These are phyloP conservation scores for Sphyrna mokarran DNA, from an alignment of 2,113 vertebrate species.

Conservation along the genomic window DNA sequence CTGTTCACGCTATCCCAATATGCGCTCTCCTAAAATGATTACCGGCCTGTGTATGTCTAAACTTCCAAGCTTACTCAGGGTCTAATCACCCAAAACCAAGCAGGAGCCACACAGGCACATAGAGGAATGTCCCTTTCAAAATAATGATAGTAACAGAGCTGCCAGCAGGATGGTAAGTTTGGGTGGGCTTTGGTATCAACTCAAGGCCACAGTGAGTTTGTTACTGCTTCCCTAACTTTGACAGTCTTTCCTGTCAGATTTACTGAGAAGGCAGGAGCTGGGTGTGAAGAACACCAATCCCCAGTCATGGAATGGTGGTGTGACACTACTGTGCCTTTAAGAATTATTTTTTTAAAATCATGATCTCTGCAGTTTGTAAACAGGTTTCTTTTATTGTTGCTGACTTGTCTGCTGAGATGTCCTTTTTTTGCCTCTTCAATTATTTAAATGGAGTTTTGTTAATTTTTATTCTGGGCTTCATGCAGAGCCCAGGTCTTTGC, in stretches of 20 bases:
- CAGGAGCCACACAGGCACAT: background rate
- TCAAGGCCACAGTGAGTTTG: background rate
- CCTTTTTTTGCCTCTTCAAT: too few species aligned
- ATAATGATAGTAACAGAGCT: background rate
- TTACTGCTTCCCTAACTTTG: background rate
- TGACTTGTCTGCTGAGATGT: too few species aligned
- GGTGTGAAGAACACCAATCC: background rate
- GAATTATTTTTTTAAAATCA: too few species aligned
- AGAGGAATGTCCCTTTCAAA: background rate
- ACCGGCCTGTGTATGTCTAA: background rate
- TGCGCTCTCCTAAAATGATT: background rate
- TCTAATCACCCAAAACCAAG: background rate
- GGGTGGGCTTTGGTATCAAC: background rate
- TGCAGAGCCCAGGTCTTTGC: too few species aligned
- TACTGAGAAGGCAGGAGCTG: background rate
- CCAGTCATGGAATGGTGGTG: too few species aligned
- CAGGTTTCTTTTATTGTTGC: too few species aligned
- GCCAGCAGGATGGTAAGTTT: background rate
- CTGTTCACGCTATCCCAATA: background rate
- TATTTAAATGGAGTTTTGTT: too few species aligned
- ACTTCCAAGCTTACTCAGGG: background rate
- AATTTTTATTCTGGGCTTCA: too few species aligned
- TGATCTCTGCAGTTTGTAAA: too few species aligned
- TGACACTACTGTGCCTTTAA: too few species aligned
- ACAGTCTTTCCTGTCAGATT: background rate